A percentile compares a stretch with the other conserved stretches of the same genome.
Conservation (phyloP, 2,797 vertebrate species). For the Alauda arvensis region DNA sequence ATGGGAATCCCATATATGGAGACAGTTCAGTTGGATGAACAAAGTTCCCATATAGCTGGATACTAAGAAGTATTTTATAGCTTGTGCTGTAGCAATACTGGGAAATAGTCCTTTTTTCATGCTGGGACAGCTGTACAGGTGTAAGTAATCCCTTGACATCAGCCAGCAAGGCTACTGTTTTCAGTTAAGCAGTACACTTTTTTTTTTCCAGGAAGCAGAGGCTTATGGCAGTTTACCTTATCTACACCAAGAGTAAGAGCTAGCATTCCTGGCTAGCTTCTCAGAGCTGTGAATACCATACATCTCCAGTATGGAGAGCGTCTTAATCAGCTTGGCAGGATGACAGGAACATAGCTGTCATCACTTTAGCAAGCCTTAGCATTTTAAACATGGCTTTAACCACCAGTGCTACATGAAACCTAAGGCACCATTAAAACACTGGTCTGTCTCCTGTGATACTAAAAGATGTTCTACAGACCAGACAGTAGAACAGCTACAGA, state of each 20-base stretch:
- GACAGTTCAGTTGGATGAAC: background rate
- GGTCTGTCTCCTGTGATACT: background rate
- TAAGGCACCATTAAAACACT: background rate
- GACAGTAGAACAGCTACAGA: background rate
- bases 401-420: background rate
- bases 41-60: background rate
- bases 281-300: background rate
- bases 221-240: background rate
- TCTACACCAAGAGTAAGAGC: background rate
- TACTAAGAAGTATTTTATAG: background rate
- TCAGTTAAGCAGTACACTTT: background rate
- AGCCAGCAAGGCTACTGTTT: background rate
- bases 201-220: background rate
- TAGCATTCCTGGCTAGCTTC: background rate
- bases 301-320: background rate
- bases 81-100: background rate
- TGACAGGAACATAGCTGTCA: constrained; percentile 1
- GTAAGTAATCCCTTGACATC: background rate
- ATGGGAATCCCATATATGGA: background rate
- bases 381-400: background rate
- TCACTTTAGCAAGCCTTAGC: background rate
- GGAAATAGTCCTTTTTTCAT: background rate
- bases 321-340: constrained; percentile 21
- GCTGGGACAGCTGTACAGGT: background rate
- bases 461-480: background rate